Base-by-base conservation (phyloP, 2,113 vertebrate genomes). In the Polypterus senegalus region DNA sequence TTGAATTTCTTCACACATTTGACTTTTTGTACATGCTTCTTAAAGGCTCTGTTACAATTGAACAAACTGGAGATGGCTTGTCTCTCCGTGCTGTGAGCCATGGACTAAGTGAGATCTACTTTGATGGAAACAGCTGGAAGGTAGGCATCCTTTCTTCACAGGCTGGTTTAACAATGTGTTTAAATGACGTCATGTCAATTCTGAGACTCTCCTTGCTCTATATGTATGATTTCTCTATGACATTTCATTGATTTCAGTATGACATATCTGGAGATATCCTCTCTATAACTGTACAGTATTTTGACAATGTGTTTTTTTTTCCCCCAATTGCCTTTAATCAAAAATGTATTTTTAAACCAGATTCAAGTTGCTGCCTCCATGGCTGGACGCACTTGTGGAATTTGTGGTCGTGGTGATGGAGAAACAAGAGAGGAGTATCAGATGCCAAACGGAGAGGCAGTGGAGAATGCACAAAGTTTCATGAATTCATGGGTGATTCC, bases 331-430 rank as follows among this genome's bases (percentile, higher is more conserved):
- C 27, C 27, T 27, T 27, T 27, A 27, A 27, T 27, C 27, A 27
- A 27, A 27, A 27, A 27, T 27, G 27, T 27, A 8, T 27, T 55
- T 10, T 55, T 51, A 51, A 47, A 53, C 53, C 67, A 93, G 91
- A 65, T 90, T 69, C 57, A 74, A 67, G 70, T 88, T 69, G 69
- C 73, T 44, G 79, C 89, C 72, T 88, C 84, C 83, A 90, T 91
- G 88, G 77, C 63, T 68, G 86, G 86, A 59, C 72, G 87, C 74
- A 88, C 80, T 1, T 88, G 82, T 69, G 87, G 87, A 63, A 70
- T 91, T 48, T 91, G 88, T 69, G 90, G 88, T 75, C 87, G 67
- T 58, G 83, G 79, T 4, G 81, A 91, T 6, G 86, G 81, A 9
- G 85, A 91, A 71, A 61, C 67, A 48, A 77, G 71, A 66, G 73